Evolutionary conservation across 2,113 vertebrate genomes (phyloP).

Genomic region (Melanotaenia duboulayi): DNA sequence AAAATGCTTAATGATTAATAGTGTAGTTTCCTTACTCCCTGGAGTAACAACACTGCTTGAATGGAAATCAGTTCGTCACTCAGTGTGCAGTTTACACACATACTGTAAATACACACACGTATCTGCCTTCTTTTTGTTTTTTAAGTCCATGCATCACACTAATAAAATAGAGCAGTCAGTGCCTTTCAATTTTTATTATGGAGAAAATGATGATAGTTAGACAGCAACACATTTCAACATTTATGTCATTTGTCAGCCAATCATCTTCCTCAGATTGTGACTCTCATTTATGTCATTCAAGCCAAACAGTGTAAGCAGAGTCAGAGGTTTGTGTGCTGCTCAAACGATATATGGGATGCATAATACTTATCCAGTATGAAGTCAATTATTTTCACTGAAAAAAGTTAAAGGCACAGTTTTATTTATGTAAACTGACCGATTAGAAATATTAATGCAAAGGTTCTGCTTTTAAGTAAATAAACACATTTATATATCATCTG

Average conservation of each 20-base stretch:
- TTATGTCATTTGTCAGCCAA: not conserved
- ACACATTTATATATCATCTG: too few species aligned
- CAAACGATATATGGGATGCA: too few species aligned
- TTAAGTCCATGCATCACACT: not conserved
- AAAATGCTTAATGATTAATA: slow-evolving; percentile 50
- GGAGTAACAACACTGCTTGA: slow-evolving; percentile 25
- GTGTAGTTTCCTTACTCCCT: slow-evolving; percentile 28
- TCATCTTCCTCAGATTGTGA: not conserved
- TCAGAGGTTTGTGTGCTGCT: not conserved
- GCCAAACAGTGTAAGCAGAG: not conserved
- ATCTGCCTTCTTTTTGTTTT: not conserved
- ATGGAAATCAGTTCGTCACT: slow-evolving; percentile 32
- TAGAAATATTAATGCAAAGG: too few species aligned
- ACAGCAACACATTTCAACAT: not conserved
- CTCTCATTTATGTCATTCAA: not conserved
- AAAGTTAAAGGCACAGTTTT: too few species aligned
- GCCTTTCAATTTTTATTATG: not conserved
- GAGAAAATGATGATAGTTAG: not conserved
- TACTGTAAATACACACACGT: not conserved
- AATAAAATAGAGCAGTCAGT: too few species aligned
- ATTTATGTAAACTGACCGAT: too few species aligned
- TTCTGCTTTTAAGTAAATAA: too few species aligned
- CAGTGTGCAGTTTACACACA: not conserved
- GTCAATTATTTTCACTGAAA: too few species aligned
- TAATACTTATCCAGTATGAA: too few species aligned